Conservation (phyloP, 2,113 vertebrate genomes). For the Cyphomyrus plagiostoma region DNA sequence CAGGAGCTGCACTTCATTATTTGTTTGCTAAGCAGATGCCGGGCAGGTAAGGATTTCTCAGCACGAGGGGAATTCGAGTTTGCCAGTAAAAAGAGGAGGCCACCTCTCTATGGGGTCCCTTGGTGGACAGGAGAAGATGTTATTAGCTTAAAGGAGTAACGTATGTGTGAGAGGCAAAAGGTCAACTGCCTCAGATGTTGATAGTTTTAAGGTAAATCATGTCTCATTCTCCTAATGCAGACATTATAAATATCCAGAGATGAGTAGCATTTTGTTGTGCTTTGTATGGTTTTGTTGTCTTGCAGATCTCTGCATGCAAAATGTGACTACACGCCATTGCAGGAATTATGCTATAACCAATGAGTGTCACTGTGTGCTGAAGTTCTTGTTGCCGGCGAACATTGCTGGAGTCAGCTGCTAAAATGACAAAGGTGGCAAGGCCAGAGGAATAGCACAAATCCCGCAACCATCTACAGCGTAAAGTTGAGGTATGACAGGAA, state of each 20-base stretch:
- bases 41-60: background rate
- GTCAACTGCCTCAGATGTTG: background rate
- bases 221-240: background rate
- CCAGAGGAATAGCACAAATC: background rate
- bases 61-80: background rate
- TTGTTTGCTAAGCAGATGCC: background rate
- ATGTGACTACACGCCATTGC: background rate
- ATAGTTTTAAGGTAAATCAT: background rate
- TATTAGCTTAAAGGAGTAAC: background rate
- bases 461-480: background rate
- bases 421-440: background rate
- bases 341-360: background rate
- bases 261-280: background rate
- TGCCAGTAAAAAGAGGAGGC: background rate
- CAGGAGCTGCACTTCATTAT: background rate
- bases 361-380: background rate
- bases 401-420: background rate
- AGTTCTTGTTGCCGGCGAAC: background rate
- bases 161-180: background rate
- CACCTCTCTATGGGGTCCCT: background rate
- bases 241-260: background rate
- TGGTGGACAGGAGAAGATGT: background rate
- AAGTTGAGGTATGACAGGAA: background rate
- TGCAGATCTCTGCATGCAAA: background rate
- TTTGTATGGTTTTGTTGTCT: background rate